Evolutionary conservation across 2,888 invertebrate genomes (phyloP).

Genomic region (Acrobasis suavella): DNA sequence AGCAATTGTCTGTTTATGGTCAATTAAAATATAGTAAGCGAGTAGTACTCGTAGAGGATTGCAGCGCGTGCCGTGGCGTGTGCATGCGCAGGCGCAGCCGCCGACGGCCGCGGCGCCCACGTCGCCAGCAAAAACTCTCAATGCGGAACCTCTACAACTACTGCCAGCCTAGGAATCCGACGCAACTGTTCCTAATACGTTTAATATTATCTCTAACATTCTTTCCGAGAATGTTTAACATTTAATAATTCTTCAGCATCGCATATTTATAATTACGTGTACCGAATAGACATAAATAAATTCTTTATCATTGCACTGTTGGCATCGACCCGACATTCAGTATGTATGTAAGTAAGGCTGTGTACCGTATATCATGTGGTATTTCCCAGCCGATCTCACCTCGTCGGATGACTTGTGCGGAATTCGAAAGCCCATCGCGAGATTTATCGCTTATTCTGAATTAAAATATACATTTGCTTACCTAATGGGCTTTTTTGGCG

Average conservation of each 20-base stretch:
- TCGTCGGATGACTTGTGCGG: conserved; percentile 78
- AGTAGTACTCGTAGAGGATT: conserved; percentile 22
- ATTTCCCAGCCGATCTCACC: conserved; percentile 81
- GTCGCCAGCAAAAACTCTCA: conserved; percentile 52
- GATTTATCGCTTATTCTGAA: conserved; percentile 81
- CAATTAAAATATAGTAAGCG: conserved; percentile 31
- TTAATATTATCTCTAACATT: conserved; percentile 51
- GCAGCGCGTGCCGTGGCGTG: conserved; percentile 32
- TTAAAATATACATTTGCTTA: conserved; percentile 80
- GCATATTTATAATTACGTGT: not conserved
- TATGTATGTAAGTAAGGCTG: conserved; percentile 58
- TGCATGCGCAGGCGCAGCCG: conserved; percentile 32
- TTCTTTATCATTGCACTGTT: conserved; percentile 51
- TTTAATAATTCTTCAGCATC: conserved; percentile 16
- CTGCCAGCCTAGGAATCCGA: conserved; percentile 56
- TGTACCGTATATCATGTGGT: conserved; percentile 67
- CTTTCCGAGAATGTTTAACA: conserved; percentile 42
- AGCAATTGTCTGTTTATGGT: conserved; percentile 29
- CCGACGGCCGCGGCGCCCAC: conserved; percentile 38
- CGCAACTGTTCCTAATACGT: conserved; percentile 61
- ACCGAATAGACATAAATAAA: conserved; percentile 32
- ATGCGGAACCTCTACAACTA: conserved; percentile 63
- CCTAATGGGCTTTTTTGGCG: conserved; percentile 78
- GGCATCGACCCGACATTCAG: conserved; percentile 56
- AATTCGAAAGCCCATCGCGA: conserved; percentile 81